Evolutionary conservation across 2,888 invertebrate species (phyloP), one percentile per base, ranked within the genome.

Genomic region (Antitype chi): DNA sequence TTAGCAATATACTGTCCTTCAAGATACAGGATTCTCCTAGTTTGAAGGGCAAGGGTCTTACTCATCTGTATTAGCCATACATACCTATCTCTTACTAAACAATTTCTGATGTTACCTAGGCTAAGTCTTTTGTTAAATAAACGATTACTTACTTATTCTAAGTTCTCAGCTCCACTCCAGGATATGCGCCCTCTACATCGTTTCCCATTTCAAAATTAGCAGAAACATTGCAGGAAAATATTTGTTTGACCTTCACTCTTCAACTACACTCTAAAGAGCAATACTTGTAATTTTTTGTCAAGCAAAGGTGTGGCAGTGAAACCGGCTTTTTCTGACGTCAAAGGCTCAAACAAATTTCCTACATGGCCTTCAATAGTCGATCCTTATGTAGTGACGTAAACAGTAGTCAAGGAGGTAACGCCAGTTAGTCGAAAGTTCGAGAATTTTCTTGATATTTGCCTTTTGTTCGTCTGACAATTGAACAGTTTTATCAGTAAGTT

Each of bases 311-410:
- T 66, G 77, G 53, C 53, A 8, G 25, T 28, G 55, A 64, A 59
- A 66, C 64, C 38, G 49, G 82, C 47, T 43, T 60, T n/a, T 52
- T 25, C 15, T 71, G 82, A 82, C 71, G 78, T 78, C 71, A 80
- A 66, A 32, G 52, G 28, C 38, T 59, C 15, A 20, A 74, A 57
- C 20, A 52, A 57, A 76, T 63, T 63, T 63, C 53, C 53, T 53
- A 57, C n/a, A 47, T 59, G 23, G 11, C 64, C 63, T 76, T 63
- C 52, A 53, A n/a, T 52, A 53, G 11, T 74, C 25, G 25, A 66
- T 66, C n/a, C n/a, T 53, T 47, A 71, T 17, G 28, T 62, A 59
- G 43, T 78, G 63, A 76, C 38, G 77, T 82, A 49, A 32, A 53
- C 15, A 28, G 9, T 55, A 47, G 23, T 38, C 57, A 28, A 55